Percentiles rank a stretch among this genome's conserved stretches.
Conservation (phyloP, 1,140 invertebrate species). For the Oscheius sp. region DNA sequence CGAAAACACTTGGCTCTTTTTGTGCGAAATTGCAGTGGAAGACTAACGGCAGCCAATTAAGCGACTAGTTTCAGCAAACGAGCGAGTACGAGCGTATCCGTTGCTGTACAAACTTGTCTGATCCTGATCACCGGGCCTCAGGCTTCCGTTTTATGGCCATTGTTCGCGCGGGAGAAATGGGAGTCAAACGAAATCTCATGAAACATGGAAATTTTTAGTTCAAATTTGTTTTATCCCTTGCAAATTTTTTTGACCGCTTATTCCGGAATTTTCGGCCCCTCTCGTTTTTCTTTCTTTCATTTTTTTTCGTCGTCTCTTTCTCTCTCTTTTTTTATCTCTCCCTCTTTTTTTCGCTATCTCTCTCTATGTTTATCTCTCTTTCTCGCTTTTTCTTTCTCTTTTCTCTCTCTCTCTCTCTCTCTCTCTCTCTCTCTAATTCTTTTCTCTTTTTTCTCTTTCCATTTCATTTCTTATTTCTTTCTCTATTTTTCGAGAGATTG, state of each 20-base stretch:
- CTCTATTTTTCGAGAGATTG: not conserved
- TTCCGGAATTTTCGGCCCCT: not conserved
- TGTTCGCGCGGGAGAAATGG: not conserved
- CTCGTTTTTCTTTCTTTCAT: not conserved
- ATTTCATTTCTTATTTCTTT: not conserved
- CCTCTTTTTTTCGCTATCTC: not conserved
- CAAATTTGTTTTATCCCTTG: not conserved
- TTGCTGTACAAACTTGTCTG: no score
- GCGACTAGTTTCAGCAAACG: no score
- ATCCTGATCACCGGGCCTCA: not conserved
- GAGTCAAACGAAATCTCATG: not conserved
- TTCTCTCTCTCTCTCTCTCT: not conserved
- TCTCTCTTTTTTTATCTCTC: not conserved
- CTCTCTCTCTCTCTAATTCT: constrained; percentile 44
- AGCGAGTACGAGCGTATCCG: no score
- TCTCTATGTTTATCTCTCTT: not conserved
- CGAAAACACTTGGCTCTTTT: no score
- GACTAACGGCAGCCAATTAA: no score
- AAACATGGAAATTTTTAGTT: not conserved
- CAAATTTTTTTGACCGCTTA: no score
- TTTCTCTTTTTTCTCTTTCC: constrained; percentile 15
- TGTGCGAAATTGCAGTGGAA: no score
- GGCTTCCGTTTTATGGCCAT: not conserved
- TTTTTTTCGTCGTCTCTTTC: not conserved
- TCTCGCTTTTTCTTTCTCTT: not conserved